Conservation (phyloP, 1,140 invertebrate species). For the Streblospio benedicti region DNA sequence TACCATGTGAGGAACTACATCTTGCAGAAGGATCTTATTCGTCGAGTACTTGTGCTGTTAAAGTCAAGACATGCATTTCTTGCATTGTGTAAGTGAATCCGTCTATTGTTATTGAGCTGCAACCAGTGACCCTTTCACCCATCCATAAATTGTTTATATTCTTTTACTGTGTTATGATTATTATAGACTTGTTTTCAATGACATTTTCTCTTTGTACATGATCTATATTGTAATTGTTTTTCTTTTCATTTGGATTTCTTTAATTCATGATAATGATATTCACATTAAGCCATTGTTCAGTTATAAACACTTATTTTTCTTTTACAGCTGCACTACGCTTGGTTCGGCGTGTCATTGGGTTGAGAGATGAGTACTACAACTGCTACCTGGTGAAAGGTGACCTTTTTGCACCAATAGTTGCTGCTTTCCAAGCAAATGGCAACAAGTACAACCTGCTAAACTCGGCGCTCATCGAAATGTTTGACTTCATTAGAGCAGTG, state of each 20-base stretch:
- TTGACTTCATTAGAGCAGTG: conserved; percentile 79
- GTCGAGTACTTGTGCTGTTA: conserved; percentile 89
- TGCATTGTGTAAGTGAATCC: conserved; percentile 67
- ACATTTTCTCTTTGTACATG: too few relatives aligned
- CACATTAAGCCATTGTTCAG: too few relatives aligned
- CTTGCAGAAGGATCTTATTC: conserved; percentile 89
- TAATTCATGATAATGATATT: too few relatives aligned
- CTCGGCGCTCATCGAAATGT: conserved; percentile 97
- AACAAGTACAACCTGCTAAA: conserved; percentile 96
- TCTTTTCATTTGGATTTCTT: too few relatives aligned
- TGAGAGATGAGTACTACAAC: conserved; percentile 99
- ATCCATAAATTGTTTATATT: neutral
- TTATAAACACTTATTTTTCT: too few relatives aligned
- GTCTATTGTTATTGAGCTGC: too few relatives aligned
- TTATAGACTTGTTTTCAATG: too few relatives aligned
- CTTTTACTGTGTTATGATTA: too few relatives aligned
- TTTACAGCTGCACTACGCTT: conserved; percentile 75
- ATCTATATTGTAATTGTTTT: too few relatives aligned
- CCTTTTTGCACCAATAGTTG: conserved; percentile 88
- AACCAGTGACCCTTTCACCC: neutral
- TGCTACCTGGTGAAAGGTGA: conserved; percentile 91
- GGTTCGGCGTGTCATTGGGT: conserved; percentile 89
- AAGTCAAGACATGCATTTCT: conserved; percentile 97
- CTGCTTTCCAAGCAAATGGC: conserved; percentile 92
- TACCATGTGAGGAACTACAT: conserved; percentile 98